Evolutionary conservation across 2,888 invertebrate species (phyloP), one percentile per base, ranked within the genome.

Genomic region (Drosophila prostipennis): DNA sequence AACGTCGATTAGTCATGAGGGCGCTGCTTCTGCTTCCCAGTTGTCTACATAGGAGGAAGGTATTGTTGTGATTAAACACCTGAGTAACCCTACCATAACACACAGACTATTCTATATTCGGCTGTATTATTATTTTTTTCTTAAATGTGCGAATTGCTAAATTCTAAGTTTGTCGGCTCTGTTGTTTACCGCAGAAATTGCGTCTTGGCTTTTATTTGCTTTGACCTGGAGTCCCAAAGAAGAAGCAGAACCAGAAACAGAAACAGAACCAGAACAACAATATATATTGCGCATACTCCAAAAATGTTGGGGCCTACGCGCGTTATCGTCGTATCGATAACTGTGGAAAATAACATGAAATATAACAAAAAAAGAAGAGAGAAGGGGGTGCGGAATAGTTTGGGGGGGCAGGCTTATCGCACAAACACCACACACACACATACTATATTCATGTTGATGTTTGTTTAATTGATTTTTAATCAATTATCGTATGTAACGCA

Each of bases 401-500:
- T 29, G 46, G 23, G n/a, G 49, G 34, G 29, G 46, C 37, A 16
- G 34, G 39, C 45, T 53, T 61, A 54, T 55, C 52, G 39, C 51
- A 16, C 39, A 39, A 51, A 53, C 29, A 46, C 39, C 37, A 49
- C 34, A 54, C 45, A 54, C 45, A 49, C 34, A 54, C 54, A 36
- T 7, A 7, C 2, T 11, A 46, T 37, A 63, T 54, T 55, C 23
- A 37, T 82, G 69, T 77, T 75, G 53, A 72, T 82, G 80, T 82
- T 87, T 86, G 68, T 72, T 80, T 82, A 88, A 88, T 88, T 82
- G 87, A 88, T 88, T 82, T 88, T 72, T 73, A 82, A 88, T 86
- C 80, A 80, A 56, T 79, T 68, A 59, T 78, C 37, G 40, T 59
- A 42, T 75, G 39, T 51, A 43, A 65, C 34, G 19, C 42, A 36